Evolutionary conservation across 2,113 vertebrate genomes (phyloP), one percentile per base, ranked within the genome.

Genomic region (Candoia aspera): DNA sequence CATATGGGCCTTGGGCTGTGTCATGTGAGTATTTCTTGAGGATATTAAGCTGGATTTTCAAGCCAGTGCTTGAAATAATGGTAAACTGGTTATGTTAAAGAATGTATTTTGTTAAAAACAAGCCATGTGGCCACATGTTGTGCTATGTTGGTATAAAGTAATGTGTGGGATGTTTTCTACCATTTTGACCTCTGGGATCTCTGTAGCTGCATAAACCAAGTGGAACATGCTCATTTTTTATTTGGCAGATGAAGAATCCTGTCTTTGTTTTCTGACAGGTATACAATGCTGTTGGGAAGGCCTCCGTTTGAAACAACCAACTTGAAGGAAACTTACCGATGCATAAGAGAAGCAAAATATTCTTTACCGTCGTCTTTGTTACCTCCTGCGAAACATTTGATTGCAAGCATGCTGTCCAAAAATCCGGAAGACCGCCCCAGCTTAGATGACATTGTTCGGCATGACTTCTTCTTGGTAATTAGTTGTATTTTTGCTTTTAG

Each of bases 261-360:
- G 0, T 85, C 0, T 89, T 49, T 89, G 1, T 1, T 58, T 92
- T 93, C 87, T 23, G 94, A 95, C 95, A 99, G 99, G 99, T 99
- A 99, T 91, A 99, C 99, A 2, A 99, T 99, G 99, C 96, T 99
- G 26, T 96, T 99, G 94, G 99, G 99, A 93, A 98, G 99, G 93
- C 99, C 99, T 0, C 99, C 99, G 0, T 99, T 99, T 96, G 99
- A 99, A 97, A 99, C 99, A 68, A 99, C 98, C 68, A 99, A 99
- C 97, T 97, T 99, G 88, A 99, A 99, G 94, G 99, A 99, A 97
- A 99, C 99, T 0, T 99, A 99, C 95, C 98, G 98, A 94, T 99
- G 99, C 88, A 99, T 99, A 90, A 97, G 98, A 91, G 99, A 99
- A 96, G 99, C 99, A 0, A 98, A 98, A 84, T 99, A 99, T 88